A percentile compares a stretch with the other conserved stretches of the same genome.
These are phyloP conservation scores for Dasypogon diadema DNA, from an alignment of 2,888 invertebrate species.

Conservation along the genomic window DNA sequence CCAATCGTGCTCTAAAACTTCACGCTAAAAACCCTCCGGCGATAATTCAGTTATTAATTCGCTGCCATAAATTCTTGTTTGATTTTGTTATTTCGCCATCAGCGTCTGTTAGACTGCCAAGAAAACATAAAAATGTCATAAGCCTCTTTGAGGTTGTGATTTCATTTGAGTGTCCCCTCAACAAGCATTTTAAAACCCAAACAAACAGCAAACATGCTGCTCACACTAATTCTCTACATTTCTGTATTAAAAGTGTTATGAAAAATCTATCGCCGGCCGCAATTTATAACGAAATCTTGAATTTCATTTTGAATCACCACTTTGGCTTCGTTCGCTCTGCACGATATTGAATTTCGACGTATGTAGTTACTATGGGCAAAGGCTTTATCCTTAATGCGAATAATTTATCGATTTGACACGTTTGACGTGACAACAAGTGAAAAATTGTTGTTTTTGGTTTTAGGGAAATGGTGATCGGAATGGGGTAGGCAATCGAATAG, in stretches of 20 bases:
- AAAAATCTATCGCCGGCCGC: conserved; percentile 38
- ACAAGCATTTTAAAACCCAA: conserved; percentile 38
- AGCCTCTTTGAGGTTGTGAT: conserved; percentile 53
- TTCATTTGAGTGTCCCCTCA: conserved; percentile 46
- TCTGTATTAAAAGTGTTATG: conserved; percentile 9
- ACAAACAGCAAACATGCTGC: conserved; percentile 14
- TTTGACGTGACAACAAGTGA: neutral
- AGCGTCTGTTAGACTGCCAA: conserved; percentile 38
- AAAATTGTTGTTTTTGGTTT: too few species aligned
- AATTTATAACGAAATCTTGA: conserved; percentile 47
- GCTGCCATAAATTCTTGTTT: conserved; percentile 58
- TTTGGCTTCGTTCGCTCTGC: conserved; percentile 31
- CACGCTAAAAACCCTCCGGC: conserved; percentile 29
- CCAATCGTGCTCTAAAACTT: too few species aligned
- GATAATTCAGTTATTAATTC: conserved; percentile 59
- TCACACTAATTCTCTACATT: neutral
- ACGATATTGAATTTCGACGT: conserved; percentile 39
- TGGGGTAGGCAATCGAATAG: too few species aligned
- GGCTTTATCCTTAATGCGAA: conserved; percentile 13
- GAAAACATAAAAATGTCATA: conserved; percentile 53
- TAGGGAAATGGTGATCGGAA: too few species aligned
- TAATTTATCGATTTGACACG: conserved; percentile 31
- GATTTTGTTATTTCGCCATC: conserved; percentile 57
- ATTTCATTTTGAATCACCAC: conserved; percentile 40
- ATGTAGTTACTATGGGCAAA: neutral